These are phyloP conservation scores for Rhinophrynus dorsalis DNA, from an alignment of 2,797 vertebrate genomes.

Conservation along the genomic window DNA sequence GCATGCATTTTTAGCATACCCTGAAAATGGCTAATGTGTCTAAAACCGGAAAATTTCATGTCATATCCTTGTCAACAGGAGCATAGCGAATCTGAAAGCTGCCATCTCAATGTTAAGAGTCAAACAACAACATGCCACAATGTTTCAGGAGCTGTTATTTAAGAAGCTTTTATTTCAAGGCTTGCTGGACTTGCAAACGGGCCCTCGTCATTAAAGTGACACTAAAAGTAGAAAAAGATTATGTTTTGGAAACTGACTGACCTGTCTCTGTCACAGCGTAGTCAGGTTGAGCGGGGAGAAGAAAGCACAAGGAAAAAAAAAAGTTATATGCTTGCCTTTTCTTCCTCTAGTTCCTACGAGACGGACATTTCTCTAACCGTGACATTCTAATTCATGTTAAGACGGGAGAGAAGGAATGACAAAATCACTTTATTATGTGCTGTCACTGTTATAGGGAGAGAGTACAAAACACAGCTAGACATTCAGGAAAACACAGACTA, in stretches of 20 bases:
- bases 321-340: too few species aligned
- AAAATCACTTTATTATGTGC: too few species aligned
- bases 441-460: too few species aligned
- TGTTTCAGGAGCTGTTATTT: constrained; percentile 52
- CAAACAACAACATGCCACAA: constrained; percentile 40
- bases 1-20: not conserved
- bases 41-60: constrained; percentile 56
- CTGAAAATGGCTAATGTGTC: constrained; percentile 52
- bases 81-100: constrained; percentile 51
- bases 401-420: not conserved
- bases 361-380: not conserved
- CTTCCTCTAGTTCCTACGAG: not conserved
- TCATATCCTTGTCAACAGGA: constrained; percentile 54
- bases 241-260: constrained; percentile 30
- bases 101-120: constrained; percentile 55
- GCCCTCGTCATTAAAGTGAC: constrained; percentile 62
- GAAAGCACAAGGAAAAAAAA: not conserved
- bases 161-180: constrained; percentile 57
- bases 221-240: constrained; percentile 62
- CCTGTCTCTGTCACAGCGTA: constrained; percentile 54
- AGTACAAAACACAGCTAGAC: too few species aligned
- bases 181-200: constrained; percentile 4
- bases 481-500: too few species aligned
- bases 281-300: not conserved
- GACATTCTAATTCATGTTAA: not conserved